Base-by-base conservation (phyloP, 2,797 vertebrate genomes). In the Artibeus lituratus region DNA sequence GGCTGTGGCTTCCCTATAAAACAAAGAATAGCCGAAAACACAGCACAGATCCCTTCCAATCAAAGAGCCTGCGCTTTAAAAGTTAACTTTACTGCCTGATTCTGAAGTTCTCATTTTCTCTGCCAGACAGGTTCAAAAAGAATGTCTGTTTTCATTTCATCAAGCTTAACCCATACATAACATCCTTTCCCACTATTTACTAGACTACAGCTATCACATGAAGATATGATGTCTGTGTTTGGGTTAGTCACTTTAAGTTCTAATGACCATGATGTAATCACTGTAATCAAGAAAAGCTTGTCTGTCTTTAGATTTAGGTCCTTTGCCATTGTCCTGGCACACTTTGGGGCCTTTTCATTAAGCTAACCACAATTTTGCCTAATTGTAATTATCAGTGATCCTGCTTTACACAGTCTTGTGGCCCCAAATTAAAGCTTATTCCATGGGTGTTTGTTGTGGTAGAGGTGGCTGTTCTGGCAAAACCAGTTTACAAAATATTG, bases 141-240 rank as follows among this genome's bases (percentile, higher is more conserved):
- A 98, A 98, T 93, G 98, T 98, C 99, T 99, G 99, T 99, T 99
- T 99, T 99, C 98, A 97, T 98, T 99, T 98, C 99, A 98, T 98
- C 98, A 98, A 98, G 98, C 97, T 98, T 99, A 99, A 99, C 99
- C 99, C 99, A 96, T 96, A 98, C 98, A 98, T 96, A 97, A 98
- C 98, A 98, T 99, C 98, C 98, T 99, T 99, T 99, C 99, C 98
- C 98, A 98, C 98, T 98, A 98, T 98, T 98, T 98, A 97, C 98
- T 98, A 98, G 99, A 98, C 98, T 97, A 93, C 91, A 97, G 97
- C 98, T 99, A 99, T 99, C 99, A 99, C 98, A 97, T 97, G 98
- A 98, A 98, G 99, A 99, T 99, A 99, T 98, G 98, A 98, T 98
- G 99, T 99, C 99, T 99, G 99, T 98, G 98, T 99, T 99, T 99